A percentile compares a stretch with the other conserved stretches of the same genome.
Conservation (phyloP, 2,113 vertebrate genomes). For the Mola mola region DNA sequence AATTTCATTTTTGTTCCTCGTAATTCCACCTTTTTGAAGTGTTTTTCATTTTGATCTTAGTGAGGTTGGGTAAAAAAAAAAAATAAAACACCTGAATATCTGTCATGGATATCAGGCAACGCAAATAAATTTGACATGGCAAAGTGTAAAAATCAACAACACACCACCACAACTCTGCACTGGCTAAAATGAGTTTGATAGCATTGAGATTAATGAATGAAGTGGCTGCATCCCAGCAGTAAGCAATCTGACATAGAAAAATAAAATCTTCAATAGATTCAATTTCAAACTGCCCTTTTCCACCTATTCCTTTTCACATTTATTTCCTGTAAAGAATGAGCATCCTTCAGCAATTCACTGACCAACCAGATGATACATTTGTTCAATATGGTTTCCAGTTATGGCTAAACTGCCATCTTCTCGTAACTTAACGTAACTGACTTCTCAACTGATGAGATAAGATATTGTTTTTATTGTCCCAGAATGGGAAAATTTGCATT, state of each 20-base stretch:
- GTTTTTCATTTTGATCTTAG: not conserved
- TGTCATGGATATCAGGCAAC: not conserved
- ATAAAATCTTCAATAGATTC: too few species aligned
- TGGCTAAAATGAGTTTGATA: slow-evolving; percentile 1
- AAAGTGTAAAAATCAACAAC: slow-evolving; percentile 5
- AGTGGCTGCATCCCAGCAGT: not conserved
- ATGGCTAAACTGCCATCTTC: too few species aligned
- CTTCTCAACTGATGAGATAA: too few species aligned
- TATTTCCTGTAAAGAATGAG: too few species aligned
- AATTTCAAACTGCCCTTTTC: too few species aligned
- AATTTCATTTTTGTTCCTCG: slow-evolving; percentile 3
- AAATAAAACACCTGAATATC: not conserved
- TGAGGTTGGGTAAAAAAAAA: not conserved
- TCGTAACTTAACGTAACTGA: too few species aligned
- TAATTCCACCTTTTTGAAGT: not conserved
- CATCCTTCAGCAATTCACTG: too few species aligned
- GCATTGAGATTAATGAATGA: slow-evolving; percentile 12
- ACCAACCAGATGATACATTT: too few species aligned
- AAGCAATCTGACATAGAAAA: not conserved
- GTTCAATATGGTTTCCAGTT: too few species aligned
- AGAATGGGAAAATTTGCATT: too few species aligned
- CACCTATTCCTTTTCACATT: too few species aligned
- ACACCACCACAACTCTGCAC: not conserved
- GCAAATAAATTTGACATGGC: not conserved
- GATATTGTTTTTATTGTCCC: too few species aligned